These are phyloP conservation scores for Dicentrarchus labrax DNA, from an alignment of 2,113 vertebrate genomes.

Conservation along the genomic window DNA sequence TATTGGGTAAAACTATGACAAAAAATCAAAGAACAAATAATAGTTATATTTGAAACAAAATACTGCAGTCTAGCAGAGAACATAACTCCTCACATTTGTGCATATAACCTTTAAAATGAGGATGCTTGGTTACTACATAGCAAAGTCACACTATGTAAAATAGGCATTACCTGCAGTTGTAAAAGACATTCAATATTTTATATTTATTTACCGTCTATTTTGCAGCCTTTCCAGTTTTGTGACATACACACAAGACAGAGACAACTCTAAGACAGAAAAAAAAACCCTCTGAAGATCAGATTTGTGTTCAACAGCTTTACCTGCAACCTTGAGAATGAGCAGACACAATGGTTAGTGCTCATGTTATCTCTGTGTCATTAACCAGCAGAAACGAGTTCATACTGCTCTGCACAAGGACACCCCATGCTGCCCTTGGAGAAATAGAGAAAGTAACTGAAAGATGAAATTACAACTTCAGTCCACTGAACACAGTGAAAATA, in stretches of 20 bases:
- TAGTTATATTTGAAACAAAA: too few relatives aligned
- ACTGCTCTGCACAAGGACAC: not conserved
- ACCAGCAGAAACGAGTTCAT: not conserved
- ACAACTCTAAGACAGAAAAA: not conserved
- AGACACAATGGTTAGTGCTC: not conserved
- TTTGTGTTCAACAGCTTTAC: not conserved
- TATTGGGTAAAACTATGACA: not conserved
- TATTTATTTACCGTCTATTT: not conserved
- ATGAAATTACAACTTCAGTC: conserved; percentile 36
- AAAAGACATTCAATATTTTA: not conserved
- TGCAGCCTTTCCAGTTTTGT: not conserved
- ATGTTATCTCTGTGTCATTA: not conserved
- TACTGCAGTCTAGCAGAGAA: too few relatives aligned
- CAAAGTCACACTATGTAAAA: not conserved
- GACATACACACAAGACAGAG: not conserved
- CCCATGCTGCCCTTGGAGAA: not conserved
- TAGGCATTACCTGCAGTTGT: not conserved
- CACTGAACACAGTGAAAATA: conserved; percentile 23
- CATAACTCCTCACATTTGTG: not conserved
- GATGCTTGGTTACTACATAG: not conserved
- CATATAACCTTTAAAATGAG: not conserved
- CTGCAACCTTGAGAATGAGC: conserved; percentile 19
- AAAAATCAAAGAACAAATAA: not conserved
- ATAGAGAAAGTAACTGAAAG: conserved; percentile 14
- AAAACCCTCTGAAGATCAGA: not conserved